These are phyloP conservation scores for Parazoanthus swiftii DNA, from an alignment of 92 coral and sea anemone species.

Conservation along the genomic window DNA sequence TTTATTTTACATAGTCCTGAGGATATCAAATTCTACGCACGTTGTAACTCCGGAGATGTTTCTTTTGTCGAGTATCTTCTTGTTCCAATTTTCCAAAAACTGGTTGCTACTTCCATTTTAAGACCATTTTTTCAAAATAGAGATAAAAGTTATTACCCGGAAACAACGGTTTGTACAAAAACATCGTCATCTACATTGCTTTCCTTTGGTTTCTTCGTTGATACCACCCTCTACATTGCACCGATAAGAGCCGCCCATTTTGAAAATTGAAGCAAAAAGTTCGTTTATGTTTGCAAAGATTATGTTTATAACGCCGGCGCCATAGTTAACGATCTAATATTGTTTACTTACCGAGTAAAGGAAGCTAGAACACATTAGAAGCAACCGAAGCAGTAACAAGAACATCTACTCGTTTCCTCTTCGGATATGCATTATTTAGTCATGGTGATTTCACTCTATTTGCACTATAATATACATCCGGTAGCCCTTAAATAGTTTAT, in stretches of 20 bases:
- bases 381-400: neutral
- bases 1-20: constrained; percentile 6
- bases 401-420: neutral
- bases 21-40: constrained; percentile 26
- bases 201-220: neutral
- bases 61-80: neutral
- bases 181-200: neutral
- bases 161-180: neutral
- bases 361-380: neutral
- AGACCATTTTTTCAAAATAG: neutral
- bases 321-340: neutral
- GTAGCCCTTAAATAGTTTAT: neutral
- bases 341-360: neutral
- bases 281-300: neutral
- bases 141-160: neutral
- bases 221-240: neutral
- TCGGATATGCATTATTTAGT: neutral
- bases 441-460: neutral
- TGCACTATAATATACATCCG: neutral
- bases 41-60: neutral
- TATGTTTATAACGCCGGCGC: neutral
- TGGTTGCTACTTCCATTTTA: neutral
- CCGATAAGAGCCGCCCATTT: neutral
- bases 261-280: neutral
- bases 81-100: neutral